These are phyloP conservation scores for Drosophila mercatorum DNA, from an alignment of 2,888 invertebrate species.

Conservation along the genomic window DNA sequence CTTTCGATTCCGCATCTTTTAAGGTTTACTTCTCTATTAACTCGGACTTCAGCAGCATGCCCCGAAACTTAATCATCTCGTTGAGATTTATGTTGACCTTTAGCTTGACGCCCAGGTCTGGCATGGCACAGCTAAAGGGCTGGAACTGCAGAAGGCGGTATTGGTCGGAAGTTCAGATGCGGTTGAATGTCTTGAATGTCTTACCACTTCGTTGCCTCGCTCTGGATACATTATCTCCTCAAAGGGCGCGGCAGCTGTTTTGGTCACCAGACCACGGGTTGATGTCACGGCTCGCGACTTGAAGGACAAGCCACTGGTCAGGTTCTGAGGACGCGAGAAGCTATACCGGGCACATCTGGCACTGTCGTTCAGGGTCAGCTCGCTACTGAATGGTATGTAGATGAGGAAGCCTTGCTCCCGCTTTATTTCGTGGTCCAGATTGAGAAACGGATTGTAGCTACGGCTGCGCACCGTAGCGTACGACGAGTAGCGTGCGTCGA, in stretches of 20 bases:
- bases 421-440: constrained; percentile 88
- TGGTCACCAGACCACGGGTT: constrained; percentile 82
- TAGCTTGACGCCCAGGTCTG: constrained; percentile 82
- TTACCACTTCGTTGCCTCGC: constrained; percentile 81
- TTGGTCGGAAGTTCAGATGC: background rate
- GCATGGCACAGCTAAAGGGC: constrained; percentile 80
- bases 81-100: constrained; percentile 82
- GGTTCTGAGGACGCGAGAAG: constrained; percentile 83
- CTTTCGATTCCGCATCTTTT: background rate
- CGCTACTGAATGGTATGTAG: constrained; percentile 87
- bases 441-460: constrained; percentile 88
- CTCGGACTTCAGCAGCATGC: constrained; percentile 84
- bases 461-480: constrained; percentile 85
- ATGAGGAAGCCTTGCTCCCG: constrained; percentile 89
- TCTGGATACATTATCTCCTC: constrained; percentile 83
- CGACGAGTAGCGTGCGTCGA: constrained; percentile 87
- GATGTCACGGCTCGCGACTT: constrained; percentile 84
- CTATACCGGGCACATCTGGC: constrained; percentile 80
- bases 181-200: too few species aligned
- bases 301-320: constrained; percentile 84
- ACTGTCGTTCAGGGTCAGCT: constrained; percentile 80
- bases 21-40: constrained; percentile 83
- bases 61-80: constrained; percentile 83
- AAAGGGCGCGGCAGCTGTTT: constrained; percentile 78
- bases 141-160: constrained; percentile 72